phyloP scores from a whole-genome alignment of 2,888 invertebrate species.

The Orthonychiurus folsomi region DNA sequence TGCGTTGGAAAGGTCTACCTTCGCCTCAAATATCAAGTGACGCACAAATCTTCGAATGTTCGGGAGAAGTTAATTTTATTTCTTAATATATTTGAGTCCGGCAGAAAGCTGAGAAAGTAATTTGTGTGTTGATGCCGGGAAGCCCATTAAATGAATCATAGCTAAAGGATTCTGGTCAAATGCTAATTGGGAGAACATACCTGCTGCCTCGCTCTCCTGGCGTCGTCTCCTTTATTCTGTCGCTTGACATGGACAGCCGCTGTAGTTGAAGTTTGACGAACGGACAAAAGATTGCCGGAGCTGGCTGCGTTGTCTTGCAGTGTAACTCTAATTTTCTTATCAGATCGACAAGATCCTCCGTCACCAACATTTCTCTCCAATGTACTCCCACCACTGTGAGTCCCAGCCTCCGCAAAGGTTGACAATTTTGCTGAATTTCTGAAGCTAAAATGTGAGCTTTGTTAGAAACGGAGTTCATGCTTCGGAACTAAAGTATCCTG shows the following conservation, averaged over 20 bases:
- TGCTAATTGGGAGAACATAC: too few relatives aligned
- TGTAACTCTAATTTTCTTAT: slow-evolving; percentile 19
- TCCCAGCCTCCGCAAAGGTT: slow-evolving; percentile 8
- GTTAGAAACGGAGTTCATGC: not conserved
- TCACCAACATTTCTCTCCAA: slow-evolving; percentile 7
- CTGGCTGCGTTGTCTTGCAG: not conserved
- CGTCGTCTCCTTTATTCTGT: slow-evolving; percentile 41
- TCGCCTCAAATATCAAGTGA: too few relatives aligned
- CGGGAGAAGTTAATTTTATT: too few relatives aligned
- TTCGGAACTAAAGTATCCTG: not conserved
- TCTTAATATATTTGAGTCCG: too few relatives aligned
- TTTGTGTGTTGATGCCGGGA: too few relatives aligned
- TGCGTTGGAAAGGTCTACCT: too few relatives aligned
- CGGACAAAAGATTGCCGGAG: not conserved
- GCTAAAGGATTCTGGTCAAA: too few relatives aligned
- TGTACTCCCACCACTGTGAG: slow-evolving; percentile 3
- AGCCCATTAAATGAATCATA: too few relatives aligned
- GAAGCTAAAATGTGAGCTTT: slow-evolving; percentile 4
- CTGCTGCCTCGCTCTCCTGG: slow-evolving; percentile 42
- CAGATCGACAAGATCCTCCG: slow-evolving; percentile 13
- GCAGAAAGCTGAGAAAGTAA: too few relatives aligned
- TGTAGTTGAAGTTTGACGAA: not conserved
- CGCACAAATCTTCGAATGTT: too few relatives aligned
- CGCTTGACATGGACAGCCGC: slow-evolving; percentile 12
- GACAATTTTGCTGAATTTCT: slow-evolving; percentile 13